Conservation (phyloP, 2,888 invertebrate species). For the Carterocephalus palaemon region DNA sequence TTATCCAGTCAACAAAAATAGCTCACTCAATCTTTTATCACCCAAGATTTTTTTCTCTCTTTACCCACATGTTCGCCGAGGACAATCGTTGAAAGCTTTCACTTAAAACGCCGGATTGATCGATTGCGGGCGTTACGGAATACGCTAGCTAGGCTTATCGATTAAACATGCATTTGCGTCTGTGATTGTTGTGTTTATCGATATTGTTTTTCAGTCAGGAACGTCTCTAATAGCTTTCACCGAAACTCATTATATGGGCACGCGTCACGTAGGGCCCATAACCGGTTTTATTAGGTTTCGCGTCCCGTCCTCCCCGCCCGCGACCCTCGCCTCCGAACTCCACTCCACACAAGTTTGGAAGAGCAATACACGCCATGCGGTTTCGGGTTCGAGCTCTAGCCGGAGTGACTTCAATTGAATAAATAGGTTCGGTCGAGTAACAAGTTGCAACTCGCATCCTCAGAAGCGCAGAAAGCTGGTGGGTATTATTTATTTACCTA, state of each 20-base stretch:
- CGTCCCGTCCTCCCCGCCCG: slow-evolving; percentile 45
- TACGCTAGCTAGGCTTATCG: slow-evolving; percentile 1
- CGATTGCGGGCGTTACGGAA: not conserved
- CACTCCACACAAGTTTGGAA: not conserved
- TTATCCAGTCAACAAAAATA: too few relatives aligned
- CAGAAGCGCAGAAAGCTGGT: not conserved
- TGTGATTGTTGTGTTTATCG: slow-evolving; percentile 11
- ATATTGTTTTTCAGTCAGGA: slow-evolving; percentile 11
- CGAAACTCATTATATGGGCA: slow-evolving; percentile 71
- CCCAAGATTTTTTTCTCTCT: slow-evolving; percentile 2
- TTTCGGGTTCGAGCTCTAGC: slow-evolving; percentile 8
- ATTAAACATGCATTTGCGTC: slow-evolving; percentile 7
- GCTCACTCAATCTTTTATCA: not conserved
- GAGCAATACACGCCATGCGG: slow-evolving; percentile 7
- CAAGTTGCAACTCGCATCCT: not conserved
- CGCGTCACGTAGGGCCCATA: slow-evolving; percentile 73
- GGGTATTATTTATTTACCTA: not conserved
- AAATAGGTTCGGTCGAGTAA: not conserved
- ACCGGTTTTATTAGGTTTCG: slow-evolving; percentile 75
- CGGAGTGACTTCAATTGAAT: slow-evolving; percentile 12
- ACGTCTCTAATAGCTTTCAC: slow-evolving; percentile 52
- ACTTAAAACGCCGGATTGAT: slow-evolving; percentile 10
- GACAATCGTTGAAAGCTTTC: slow-evolving; percentile 5
- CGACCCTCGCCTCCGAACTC: not conserved
- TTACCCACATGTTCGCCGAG: not conserved